phyloP scores from a whole-genome alignment of 2,113 vertebrate genomes.

The Silurus meridionalis region DNA sequence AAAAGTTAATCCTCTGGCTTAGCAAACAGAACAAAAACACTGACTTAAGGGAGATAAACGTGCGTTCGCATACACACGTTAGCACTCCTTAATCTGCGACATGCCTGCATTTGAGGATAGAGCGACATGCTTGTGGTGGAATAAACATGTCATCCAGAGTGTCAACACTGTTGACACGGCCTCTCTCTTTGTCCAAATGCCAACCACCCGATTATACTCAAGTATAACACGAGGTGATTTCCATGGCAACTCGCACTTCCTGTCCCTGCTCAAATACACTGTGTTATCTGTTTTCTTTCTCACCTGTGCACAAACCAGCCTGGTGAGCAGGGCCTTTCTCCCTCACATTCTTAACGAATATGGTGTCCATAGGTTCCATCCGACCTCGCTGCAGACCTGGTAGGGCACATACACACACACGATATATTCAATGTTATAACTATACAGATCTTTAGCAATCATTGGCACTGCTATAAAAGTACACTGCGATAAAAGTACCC shows the following conservation, averaged over 20 bases:
- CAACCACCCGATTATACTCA: neutral
- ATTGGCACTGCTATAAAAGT: neutral
- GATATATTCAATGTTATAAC: neutral
- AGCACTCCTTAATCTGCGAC: neutral
- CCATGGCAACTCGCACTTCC: neutral
- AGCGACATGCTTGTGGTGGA: neutral
- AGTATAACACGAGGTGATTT: neutral
- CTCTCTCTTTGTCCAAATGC: neutral
- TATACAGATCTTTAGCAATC: neutral
- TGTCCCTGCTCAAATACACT: neutral
- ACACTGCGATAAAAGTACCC: neutral
- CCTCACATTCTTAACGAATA: slow-evolving; percentile 96
- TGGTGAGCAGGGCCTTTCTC: slow-evolving; percentile 89
- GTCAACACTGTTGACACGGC: neutral
- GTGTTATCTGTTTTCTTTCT: slow-evolving; percentile 10
- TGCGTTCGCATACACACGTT: neutral
- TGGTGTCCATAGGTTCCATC: slow-evolving; percentile 98
- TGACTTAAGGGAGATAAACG: neutral
- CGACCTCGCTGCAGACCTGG: slow-evolving; percentile 72
- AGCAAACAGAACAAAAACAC: neutral
- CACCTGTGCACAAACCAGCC: slow-evolving; percentile 92
- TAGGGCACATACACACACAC: neutral
- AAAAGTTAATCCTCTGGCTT: neutral
- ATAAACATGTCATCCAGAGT: neutral
- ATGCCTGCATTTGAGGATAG: neutral